phyloP scores from a whole-genome alignment of 2,797 vertebrate genomes.

The Periophthalmus magnuspinnatus region DNA sequence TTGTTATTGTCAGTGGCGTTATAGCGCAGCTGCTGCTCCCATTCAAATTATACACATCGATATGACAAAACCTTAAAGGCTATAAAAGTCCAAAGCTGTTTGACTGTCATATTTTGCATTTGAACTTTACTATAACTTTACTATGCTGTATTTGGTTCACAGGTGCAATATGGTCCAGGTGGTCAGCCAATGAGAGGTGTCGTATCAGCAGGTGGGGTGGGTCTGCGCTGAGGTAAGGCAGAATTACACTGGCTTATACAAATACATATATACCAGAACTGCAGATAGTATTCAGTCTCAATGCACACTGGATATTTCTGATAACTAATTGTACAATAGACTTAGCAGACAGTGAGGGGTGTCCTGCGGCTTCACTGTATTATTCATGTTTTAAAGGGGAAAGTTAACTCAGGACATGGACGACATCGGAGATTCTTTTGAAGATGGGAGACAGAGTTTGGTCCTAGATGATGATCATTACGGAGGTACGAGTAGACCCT shows the following conservation, averaged over 20 bases:
- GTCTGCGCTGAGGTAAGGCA: constrained; percentile 36
- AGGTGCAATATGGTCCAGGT: constrained; percentile 7
- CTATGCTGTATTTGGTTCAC: neutral
- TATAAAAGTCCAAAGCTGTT: neutral
- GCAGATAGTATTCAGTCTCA: neutral
- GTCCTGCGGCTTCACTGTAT: neutral
- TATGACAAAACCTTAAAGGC: neutral
- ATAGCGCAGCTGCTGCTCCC: constrained; percentile 48
- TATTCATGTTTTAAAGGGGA: constrained; percentile 14
- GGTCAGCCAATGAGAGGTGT: constrained; percentile 22
- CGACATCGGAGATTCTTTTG: constrained; percentile 21
- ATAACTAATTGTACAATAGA: neutral
- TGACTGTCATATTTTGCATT: neutral
- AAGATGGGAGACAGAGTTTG: constrained; percentile 28
- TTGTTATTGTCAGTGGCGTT: constrained; percentile 36
- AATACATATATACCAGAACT: constrained; percentile 1
- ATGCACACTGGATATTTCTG: neutral
- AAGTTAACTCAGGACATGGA: constrained; percentile 37
- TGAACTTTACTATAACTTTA: too few species aligned
- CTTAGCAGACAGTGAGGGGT: neutral
- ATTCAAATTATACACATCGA: neutral
- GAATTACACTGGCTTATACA: constrained; percentile 50
- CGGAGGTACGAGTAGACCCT: neutral
- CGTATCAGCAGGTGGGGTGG: constrained; percentile 37
- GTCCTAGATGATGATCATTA: constrained; percentile 20